Evolutionary conservation across 2,113 vertebrate species (phyloP).

Genomic region (Pogona vitticeps): DNA sequence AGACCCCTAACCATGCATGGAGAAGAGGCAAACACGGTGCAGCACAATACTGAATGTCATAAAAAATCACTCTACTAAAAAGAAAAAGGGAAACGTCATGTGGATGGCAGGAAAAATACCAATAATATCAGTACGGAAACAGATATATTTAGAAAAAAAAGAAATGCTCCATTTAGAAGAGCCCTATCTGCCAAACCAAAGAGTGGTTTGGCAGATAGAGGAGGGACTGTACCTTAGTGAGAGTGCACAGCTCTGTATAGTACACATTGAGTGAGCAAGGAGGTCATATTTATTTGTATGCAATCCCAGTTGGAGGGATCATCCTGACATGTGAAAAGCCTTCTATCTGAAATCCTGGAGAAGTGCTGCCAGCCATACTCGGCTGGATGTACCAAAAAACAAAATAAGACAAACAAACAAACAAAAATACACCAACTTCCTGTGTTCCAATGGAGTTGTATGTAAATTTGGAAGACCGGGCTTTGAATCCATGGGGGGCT

Average conservation of each 20-base stretch:
- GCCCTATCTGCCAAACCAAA: too few species aligned
- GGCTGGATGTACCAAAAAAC: too few species aligned
- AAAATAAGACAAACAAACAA: not conserved
- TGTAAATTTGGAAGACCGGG: not conserved
- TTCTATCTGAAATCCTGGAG: not conserved
- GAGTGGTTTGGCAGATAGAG: not conserved
- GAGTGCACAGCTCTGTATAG: not conserved
- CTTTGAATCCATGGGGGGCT: not conserved
- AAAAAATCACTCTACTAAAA: too few species aligned
- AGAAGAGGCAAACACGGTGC: too few species aligned
- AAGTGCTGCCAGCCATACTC: not conserved
- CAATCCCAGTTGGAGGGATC: too few species aligned
- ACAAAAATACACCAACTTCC: not conserved
- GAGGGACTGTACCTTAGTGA: not conserved
- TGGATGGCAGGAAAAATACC: too few species aligned
- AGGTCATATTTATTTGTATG: not conserved
- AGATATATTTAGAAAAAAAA: not conserved
- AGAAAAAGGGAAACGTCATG: too few species aligned
- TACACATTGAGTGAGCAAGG: not conserved
- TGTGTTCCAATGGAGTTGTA: not conserved
- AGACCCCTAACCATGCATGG: too few species aligned
- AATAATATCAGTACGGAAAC: too few species aligned
- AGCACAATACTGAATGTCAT: too few species aligned
- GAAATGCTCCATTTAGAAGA: too few species aligned
- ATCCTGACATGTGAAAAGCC: not conserved